Conservation (phyloP, 2,797 vertebrate genomes). For the Gastrophryne carolinensis region DNA sequence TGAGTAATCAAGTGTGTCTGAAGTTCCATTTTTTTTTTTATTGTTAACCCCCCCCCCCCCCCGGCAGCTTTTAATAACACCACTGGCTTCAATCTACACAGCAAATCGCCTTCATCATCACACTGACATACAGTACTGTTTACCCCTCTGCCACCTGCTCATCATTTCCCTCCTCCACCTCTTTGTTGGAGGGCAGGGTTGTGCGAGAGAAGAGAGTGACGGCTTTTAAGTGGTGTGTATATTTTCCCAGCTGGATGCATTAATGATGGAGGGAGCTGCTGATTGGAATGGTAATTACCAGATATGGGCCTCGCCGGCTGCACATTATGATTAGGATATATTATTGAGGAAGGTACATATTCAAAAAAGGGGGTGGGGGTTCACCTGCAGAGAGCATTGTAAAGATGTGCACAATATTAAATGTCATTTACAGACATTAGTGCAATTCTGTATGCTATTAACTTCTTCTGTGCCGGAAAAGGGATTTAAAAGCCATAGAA, state of each 20-base stretch:
- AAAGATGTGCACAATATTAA: constrained; percentile 1
- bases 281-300: constrained; percentile 75
- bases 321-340: constrained; percentile 69
- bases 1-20: neutral
- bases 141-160: constrained; percentile 15
- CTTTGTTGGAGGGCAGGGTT: constrained; percentile 25
- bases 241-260: constrained; percentile 63
- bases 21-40: neutral
- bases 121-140: constrained; percentile 12
- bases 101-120: neutral
- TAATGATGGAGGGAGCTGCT: constrained; percentile 58
- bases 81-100: neutral
- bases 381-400: constrained; percentile 5
- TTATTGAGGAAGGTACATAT: constrained; percentile 60
- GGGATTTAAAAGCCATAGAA: neutral
- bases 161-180: constrained; percentile 26
- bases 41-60: too few species aligned
- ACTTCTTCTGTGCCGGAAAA: neutral
- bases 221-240: constrained; percentile 44
- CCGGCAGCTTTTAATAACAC: neutral
- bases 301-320: constrained; percentile 66
- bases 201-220: constrained; percentile 36
- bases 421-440: neutral
- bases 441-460: neutral
- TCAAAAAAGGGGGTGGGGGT: constrained; percentile 54